Percentiles rank a stretch among this genome's conserved stretches.
phyloP scores from a whole-genome alignment of 2,113 vertebrate genomes.

The Heptranchias perlo region DNA sequence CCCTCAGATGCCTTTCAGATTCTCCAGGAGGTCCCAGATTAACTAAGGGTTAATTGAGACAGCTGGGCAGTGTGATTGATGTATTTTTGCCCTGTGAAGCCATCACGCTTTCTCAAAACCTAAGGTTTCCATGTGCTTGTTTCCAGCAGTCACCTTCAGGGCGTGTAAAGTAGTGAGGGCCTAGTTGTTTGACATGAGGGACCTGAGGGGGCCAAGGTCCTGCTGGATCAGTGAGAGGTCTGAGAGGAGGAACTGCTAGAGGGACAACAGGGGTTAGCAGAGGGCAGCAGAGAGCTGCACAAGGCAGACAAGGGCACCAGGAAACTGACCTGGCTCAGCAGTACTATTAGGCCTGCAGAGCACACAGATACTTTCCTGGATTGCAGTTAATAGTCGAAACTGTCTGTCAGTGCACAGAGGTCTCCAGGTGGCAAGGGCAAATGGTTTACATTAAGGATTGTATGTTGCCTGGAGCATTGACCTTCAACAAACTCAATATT shows the following conservation, averaged over 20 bases:
- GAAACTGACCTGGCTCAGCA: conserved; percentile 63
- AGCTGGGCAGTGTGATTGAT: conserved; percentile 63
- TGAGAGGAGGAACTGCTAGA: conserved; percentile 42
- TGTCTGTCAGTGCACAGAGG: conserved; percentile 15
- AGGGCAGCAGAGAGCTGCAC: conserved; percentile 60
- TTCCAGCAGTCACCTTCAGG: conserved; percentile 48
- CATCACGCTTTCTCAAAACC: conserved; percentile 57
- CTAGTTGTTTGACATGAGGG: conserved; percentile 54
- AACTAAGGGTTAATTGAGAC: conserved; percentile 80
- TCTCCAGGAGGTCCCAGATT: conserved; percentile 77
- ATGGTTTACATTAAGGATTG: conserved; percentile 20
- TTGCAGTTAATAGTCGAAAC: not conserved
- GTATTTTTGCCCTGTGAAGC: conserved; percentile 63
- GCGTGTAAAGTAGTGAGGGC: conserved; percentile 51
- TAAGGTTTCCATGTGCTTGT: conserved; percentile 43
- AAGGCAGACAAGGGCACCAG: conserved; percentile 57
- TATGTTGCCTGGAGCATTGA: conserved; percentile 25
- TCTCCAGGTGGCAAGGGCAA: conserved; percentile 27
- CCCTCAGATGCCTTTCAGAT: conserved; percentile 74
- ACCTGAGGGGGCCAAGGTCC: conserved; percentile 50
- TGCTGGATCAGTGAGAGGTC: conserved; percentile 46
- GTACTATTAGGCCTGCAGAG: conserved; percentile 48
- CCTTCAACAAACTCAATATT: conserved; percentile 30
- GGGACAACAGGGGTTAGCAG: conserved; percentile 55
- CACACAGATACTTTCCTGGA: not conserved